These are phyloP conservation scores for Lycophotia porphyrea DNA, from an alignment of 2,888 invertebrate species.

Conservation along the genomic window DNA sequence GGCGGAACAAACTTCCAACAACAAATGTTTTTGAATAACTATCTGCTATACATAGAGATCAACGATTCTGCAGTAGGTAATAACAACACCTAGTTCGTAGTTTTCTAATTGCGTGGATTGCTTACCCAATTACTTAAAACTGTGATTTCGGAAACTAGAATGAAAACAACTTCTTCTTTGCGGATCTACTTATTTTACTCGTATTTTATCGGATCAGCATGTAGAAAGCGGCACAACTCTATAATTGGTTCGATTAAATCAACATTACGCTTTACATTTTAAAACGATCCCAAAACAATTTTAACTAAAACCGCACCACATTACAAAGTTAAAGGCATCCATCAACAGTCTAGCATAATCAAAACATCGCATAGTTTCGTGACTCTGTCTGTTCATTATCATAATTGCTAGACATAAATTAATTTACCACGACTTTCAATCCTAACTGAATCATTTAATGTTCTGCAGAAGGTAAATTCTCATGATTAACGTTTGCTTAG, in stretches of 20 bases:
- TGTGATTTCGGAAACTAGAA: not conserved
- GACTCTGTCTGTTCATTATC: conserved; percentile 47
- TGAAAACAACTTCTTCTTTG: not conserved
- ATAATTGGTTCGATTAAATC: not conserved
- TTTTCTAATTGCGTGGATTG: not conserved
- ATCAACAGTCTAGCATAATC: conserved; percentile 36
- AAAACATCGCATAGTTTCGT: conserved; percentile 55
- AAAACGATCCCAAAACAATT: conserved; percentile 12
- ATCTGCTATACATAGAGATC: too few relatives aligned
- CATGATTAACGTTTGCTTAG: conserved; percentile 52
- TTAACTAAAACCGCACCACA: conserved; percentile 9
- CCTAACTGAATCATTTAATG: conserved; percentile 35
- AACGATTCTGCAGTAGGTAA: not conserved
- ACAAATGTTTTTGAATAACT: too few relatives aligned
- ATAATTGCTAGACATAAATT: conserved; percentile 62
- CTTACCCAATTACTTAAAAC: not conserved
- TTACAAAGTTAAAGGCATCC: conserved; percentile 26
- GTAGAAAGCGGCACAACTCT: not conserved
- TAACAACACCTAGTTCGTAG: not conserved
- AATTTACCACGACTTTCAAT: conserved; percentile 58
- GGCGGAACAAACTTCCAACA: not conserved
- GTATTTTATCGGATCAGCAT: not conserved
- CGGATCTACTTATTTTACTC: not conserved
- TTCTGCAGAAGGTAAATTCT: conserved; percentile 42
- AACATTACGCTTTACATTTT: conserved; percentile 2